Percentiles rank a stretch among this genome's conserved stretches.
Conservation (phyloP, 30 jellyfish, hydroid and myxozoan genomes). For the Sanderia malayensis region DNA sequence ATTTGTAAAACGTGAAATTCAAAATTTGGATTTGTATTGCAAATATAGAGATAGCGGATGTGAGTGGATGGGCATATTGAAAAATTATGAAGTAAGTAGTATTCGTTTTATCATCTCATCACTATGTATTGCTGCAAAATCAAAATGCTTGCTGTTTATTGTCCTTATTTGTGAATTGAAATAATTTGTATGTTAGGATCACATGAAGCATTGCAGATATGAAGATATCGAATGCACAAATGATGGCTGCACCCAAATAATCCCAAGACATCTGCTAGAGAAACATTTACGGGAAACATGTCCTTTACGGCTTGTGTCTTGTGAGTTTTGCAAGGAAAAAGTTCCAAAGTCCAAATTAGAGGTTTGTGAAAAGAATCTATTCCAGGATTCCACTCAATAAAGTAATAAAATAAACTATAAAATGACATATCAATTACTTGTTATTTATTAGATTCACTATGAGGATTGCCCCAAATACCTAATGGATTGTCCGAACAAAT, state of each 20-base stretch:
- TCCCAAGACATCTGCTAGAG: constrained; percentile 3
- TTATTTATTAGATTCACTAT: constrained; percentile 23
- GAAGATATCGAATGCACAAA: constrained; percentile 29
- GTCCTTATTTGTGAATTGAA: not conserved
- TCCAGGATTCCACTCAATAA: too few relatives aligned
- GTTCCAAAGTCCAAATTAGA: constrained; percentile 15
- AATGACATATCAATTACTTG: too few relatives aligned
- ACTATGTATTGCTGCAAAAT: too few relatives aligned
- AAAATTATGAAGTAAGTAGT: constrained; percentile 25
- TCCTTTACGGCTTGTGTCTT: constrained; percentile 18
- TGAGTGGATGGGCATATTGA: constrained; percentile 48
- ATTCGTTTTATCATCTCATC: too few relatives aligned
- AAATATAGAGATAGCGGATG: constrained; percentile 37
- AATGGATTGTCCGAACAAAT: not conserved
- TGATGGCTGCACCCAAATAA: constrained; percentile 23
- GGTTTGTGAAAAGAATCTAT: not conserved
- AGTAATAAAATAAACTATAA: too few relatives aligned
- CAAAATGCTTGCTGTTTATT: not conserved
- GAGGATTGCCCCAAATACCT: not conserved
- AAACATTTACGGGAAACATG: constrained; percentile 30
- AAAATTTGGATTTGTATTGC: constrained; percentile 30
- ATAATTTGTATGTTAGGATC: not conserved
- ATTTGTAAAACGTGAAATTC: constrained; percentile 53
- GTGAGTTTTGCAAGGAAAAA: constrained; percentile 9
- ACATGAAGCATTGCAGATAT: not conserved